phyloP scores from a whole-genome alignment of 1,140 invertebrate species.

The Tribolium madens region DNA sequence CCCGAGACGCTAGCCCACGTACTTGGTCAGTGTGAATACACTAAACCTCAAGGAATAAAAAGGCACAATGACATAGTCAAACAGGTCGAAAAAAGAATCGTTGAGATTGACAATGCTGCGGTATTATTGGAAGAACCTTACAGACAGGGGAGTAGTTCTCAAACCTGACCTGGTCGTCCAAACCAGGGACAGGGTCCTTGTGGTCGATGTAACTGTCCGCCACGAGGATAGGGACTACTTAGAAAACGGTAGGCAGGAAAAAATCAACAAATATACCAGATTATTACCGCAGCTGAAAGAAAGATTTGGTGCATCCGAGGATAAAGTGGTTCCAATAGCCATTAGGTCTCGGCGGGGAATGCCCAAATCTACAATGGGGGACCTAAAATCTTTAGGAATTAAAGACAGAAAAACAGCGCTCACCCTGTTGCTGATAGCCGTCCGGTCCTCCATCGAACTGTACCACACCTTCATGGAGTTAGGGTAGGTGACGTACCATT shows the following conservation, averaged over 20 bases:
- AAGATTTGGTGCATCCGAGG: slow-evolving; percentile 12
- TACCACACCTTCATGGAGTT: not conserved
- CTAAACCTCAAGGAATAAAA: too few species aligned
- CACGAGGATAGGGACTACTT: slow-evolving; percentile 58
- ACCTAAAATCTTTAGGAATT: slow-evolving; percentile 52
- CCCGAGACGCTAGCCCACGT: slow-evolving; percentile 56
- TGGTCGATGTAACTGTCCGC: slow-evolving; percentile 62
- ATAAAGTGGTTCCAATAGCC: slow-evolving; percentile 58
- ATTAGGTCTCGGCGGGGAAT: slow-evolving; percentile 61
- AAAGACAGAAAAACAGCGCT: slow-evolving; percentile 40
- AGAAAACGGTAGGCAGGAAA: slow-evolving; percentile 45
- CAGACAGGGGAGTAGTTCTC: not conserved
- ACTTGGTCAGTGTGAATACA: slow-evolving; percentile 31
- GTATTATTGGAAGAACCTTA: too few species aligned
- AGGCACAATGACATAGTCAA: too few species aligned
- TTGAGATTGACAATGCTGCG: too few species aligned
- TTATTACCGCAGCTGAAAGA: slow-evolving; percentile 48
- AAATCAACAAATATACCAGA: slow-evolving; percentile 52
- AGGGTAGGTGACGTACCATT: not conserved
- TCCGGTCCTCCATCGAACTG: slow-evolving; percentile 54
- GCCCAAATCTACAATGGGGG: slow-evolving; percentile 53
- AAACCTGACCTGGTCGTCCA: not conserved
- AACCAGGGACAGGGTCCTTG: slow-evolving; percentile 48
- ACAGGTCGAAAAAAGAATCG: too few species aligned
- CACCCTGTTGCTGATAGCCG: slow-evolving; percentile 59